A percentile compares a stretch with the other conserved stretches of the same genome.
Conservation (phyloP, 1,140 invertebrate genomes). For the Brachionus asplanchnoidis region DNA sequence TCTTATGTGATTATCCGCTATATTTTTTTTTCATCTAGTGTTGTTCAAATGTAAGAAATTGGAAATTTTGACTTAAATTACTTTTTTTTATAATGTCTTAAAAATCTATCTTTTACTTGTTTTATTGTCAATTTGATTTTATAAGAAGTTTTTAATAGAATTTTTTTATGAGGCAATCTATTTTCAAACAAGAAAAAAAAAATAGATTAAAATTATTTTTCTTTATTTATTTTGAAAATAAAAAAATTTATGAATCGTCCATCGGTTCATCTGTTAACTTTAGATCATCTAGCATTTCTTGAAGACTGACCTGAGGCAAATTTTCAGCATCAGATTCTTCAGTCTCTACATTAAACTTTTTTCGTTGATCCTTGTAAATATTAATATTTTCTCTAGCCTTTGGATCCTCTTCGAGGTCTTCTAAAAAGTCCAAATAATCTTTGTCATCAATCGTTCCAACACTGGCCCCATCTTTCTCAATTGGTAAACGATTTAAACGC, state of each 20-base stretch:
- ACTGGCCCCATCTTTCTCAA: slow-evolving; percentile 63
- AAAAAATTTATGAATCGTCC: slow-evolving; percentile 34
- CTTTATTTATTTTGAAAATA: slow-evolving; percentile 17
- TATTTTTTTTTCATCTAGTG: too few relatives aligned
- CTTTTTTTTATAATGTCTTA: too few relatives aligned
- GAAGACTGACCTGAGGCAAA: slow-evolving; percentile 77
- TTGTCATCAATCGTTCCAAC: slow-evolving; percentile 63
- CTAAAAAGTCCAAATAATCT: slow-evolving; percentile 89
- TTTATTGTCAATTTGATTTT: too few relatives aligned
- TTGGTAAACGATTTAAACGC: slow-evolving; percentile 78
- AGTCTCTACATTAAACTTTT: background rate
- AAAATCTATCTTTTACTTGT: too few relatives aligned
- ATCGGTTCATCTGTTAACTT: slow-evolving; percentile 51
- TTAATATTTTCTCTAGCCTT: slow-evolving; percentile 82
- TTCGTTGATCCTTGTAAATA: slow-evolving; percentile 58
- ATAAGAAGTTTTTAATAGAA: too few relatives aligned
- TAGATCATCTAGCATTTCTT: slow-evolving; percentile 95
- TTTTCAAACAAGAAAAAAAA: background rate
- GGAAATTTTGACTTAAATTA: too few relatives aligned
- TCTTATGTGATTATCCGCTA: too few relatives aligned
- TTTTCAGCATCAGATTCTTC: slow-evolving; percentile 63
- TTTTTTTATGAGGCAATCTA: too few relatives aligned
- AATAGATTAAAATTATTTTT: background rate
- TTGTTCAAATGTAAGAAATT: too few relatives aligned
- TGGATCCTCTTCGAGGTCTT: slow-evolving; percentile 92